Evolutionary conservation across 1,140 invertebrate species (phyloP), one percentile per base, ranked within the genome.

Genomic region (Platorchestia sp.): DNA sequence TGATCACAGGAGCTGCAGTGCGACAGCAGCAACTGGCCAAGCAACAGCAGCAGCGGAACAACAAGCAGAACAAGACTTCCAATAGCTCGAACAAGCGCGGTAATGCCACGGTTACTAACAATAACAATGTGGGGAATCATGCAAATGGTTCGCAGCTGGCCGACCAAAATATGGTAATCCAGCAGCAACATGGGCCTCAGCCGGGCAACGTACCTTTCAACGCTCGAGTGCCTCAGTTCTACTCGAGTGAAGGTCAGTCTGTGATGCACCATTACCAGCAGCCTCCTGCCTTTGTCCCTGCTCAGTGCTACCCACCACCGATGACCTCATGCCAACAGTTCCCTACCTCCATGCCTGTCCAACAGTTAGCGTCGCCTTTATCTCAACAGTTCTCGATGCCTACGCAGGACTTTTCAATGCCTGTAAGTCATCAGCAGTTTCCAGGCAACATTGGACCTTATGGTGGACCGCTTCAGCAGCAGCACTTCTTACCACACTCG

Each of bases 1-100:
- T 93, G 44, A 93, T 93, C 43, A 93, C 91, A 0, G 91, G 91
- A 45, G 43, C 91, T 45, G 91, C 91, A 45, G 91, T 44, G 43
- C 44, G 91, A 10, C 91, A 93, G 91, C 91, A 93, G 45, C 91
- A 93, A 36, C 91, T 47, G 91, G 40, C 91, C 43, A 93, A 93
- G 45, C 91, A 44, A 36, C 16, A 41, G 10, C 16, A n/a, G 22
- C 91, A 93, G 44, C 45, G 45, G 43, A 7, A 47, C 6, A 45
- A 93, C 40, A 93, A 47, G 40, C 91, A 93, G 36, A 90, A 90
- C 87, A 93, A 93, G 43, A 93, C 43, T 40, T 93, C 91, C 19
- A 44, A 44, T 40, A 93, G 47, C 40, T 45, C 40, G 10, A 93
- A 93, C 45, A 93, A 93, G 40, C 91, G 91, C 10, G 87, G 41